phyloP scores from a whole-genome alignment of 2,888 invertebrate genomes.

The Cheilosia pagana region DNA sequence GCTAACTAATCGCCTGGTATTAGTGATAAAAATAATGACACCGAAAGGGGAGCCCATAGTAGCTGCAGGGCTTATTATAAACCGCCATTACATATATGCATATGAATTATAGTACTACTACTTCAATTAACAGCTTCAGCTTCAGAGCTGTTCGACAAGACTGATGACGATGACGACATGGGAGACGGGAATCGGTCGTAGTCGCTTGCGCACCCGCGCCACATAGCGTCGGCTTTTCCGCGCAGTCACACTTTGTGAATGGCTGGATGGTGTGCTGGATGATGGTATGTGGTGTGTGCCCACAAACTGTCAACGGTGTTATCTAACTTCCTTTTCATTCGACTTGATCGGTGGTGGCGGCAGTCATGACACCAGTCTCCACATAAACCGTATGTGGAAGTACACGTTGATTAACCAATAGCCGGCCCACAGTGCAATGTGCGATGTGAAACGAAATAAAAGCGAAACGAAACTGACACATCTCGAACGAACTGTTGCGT shows the following conservation, averaged over 20 bases:
- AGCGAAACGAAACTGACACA: background rate
- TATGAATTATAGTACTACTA: constrained; percentile 21
- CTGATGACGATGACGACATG: background rate
- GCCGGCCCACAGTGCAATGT: constrained; percentile 1
- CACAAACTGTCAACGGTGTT: constrained; percentile 53
- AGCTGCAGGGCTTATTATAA: constrained; percentile 19
- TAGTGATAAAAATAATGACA: constrained; percentile 17
- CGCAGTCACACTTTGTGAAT: constrained; percentile 19
- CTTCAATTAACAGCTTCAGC: constrained; percentile 22
- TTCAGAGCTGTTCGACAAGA: background rate
- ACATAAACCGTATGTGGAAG: constrained; percentile 19
- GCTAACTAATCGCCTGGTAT: too few relatives aligned
- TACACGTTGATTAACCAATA: constrained; percentile 38
- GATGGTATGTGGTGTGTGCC: constrained; percentile 44
- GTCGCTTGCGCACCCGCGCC: constrained; percentile 19
- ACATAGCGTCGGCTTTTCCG: constrained; percentile 10
- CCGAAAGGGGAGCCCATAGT: constrained; percentile 40
- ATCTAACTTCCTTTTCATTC: constrained; percentile 56
- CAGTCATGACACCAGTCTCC: constrained; percentile 26
- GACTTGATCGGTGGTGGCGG: constrained; percentile 39
- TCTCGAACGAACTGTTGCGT: constrained; percentile 15
- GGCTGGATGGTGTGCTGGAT: background rate
- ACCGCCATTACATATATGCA: background rate
- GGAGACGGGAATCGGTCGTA: background rate
- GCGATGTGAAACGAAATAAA: constrained; percentile 10